Evolutionary conservation across 2,797 vertebrate species (phyloP).

Genomic region (Argya squamiceps): DNA sequence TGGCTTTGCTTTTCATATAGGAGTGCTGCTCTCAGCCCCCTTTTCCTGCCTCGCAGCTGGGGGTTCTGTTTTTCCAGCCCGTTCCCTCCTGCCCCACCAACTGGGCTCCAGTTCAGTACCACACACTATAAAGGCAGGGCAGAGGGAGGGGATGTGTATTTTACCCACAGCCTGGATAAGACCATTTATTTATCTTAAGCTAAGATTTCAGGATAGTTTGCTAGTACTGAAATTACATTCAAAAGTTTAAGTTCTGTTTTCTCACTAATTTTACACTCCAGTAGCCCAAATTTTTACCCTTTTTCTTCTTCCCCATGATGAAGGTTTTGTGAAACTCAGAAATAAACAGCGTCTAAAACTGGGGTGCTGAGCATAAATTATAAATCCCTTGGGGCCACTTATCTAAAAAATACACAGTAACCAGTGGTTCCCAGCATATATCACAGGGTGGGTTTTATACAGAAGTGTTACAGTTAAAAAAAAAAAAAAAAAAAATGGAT

Average conservation of each 20-base stretch:
- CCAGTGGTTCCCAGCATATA: not conserved
- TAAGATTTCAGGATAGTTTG: not conserved
- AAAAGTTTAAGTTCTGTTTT: not conserved
- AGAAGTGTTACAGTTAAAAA: not conserved
- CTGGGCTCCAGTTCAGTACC: fast-evolving
- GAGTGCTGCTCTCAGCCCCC: fast-evolving
- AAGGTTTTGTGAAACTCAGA: not conserved
- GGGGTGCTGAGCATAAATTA: not conserved
- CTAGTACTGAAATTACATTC: not conserved
- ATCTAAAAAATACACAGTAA: not conserved
- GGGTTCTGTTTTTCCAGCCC: not conserved
- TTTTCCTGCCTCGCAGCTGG: not conserved
- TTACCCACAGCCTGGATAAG: not conserved
- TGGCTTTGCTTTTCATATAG: fast-evolving
- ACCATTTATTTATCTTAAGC: not conserved
- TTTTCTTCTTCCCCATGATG: not conserved
- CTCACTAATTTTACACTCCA: not conserved
- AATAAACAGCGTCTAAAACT: not conserved
- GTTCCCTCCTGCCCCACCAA: not conserved
- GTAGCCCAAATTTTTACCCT: not conserved
- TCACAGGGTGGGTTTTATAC: not conserved
- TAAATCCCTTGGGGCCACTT: not conserved
- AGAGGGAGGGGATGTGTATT: no score
- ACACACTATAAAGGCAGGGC: fast-evolving
- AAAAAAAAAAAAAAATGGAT: not conserved